Conservation (phyloP, 1,140 invertebrate genomes). For the Ostrea edulis region DNA sequence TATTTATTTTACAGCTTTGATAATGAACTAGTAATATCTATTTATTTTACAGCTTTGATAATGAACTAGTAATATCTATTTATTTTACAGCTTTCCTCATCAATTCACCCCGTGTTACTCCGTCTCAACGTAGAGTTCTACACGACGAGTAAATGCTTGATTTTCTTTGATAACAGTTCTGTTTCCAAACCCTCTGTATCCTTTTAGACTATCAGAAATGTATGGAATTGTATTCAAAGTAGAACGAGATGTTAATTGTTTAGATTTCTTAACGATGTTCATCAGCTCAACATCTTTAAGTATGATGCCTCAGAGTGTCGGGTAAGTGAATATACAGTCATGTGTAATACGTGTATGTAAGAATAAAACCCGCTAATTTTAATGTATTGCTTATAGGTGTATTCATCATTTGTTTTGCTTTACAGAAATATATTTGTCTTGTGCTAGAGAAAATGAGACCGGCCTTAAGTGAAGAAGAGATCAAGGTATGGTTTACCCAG, state of each 20-base stretch:
- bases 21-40: too few relatives aligned
- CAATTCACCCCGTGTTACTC: not conserved
- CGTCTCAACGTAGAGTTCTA: not conserved
- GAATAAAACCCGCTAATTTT: too few relatives aligned
- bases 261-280: not conserved
- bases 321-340: too few relatives aligned
- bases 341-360: too few relatives aligned
- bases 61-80: too few relatives aligned
- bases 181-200: not conserved
- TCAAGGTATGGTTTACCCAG: not conserved
- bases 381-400: too few relatives aligned
- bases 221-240: not conserved
- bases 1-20: too few relatives aligned
- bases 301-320: not conserved
- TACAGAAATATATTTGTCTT: not conserved
- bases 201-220: not conserved
- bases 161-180: not conserved
- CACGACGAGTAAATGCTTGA: constrained; percentile 11
- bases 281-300: constrained; percentile 18
- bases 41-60: too few relatives aligned
- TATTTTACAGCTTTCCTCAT: not conserved
- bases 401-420: not conserved
- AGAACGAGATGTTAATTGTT: not conserved
- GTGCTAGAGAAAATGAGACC: constrained; percentile 3
- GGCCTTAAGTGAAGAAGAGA: not conserved